Conservation (phyloP, 2,888 invertebrate species). For the Elmis aenea region DNA sequence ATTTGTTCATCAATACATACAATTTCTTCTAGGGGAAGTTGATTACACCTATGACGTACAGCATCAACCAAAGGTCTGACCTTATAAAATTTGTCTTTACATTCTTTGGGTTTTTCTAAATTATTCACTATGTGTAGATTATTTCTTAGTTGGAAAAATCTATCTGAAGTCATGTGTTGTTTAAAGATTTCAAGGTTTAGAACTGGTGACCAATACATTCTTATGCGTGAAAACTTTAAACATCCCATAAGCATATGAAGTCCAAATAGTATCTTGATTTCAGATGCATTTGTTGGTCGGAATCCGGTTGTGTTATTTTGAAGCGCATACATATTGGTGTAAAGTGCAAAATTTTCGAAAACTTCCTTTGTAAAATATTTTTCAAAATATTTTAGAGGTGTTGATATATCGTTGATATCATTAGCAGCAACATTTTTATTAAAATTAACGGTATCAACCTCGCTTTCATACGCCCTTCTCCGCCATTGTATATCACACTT, state of each 20-base stretch:
- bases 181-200: no score
- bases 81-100: constrained; percentile 23
- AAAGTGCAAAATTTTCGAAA: no score
- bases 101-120: constrained; percentile 11
- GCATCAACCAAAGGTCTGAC: constrained; percentile 23
- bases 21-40: constrained; percentile 14
- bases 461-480: no score
- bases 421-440: no score
- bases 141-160: constrained; percentile 20
- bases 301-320: constrained; percentile 3
- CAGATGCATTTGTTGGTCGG: background rate
- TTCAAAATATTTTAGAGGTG: no score
- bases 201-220: no score
- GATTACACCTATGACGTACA: constrained; percentile 18
- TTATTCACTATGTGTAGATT: constrained; percentile 24
- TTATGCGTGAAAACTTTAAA: no score
- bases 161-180: constrained; percentile 20
- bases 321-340: constrained; percentile 1
- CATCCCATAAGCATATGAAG: constrained; percentile 3
- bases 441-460: no score
- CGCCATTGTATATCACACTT: no score
- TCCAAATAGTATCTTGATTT: constrained; percentile 3
- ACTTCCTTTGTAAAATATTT: no score
- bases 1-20: constrained; percentile 9
- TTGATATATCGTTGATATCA: no score